Base-by-base conservation (phyloP, 2,888 invertebrate species). In the Cylloceria caligata region DNA sequence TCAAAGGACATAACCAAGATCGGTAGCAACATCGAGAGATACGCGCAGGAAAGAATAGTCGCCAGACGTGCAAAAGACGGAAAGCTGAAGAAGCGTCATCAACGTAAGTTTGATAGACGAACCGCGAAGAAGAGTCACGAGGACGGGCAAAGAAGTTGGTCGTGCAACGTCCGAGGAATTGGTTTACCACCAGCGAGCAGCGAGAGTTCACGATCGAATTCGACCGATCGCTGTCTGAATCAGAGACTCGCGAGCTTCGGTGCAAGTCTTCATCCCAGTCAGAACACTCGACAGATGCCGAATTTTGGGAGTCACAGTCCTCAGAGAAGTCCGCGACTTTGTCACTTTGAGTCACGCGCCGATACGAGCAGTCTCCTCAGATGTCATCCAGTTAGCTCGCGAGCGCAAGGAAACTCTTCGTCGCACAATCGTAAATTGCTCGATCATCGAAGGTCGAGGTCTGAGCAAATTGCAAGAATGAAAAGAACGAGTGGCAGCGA, bases 231-330 rank as follows among this genome's bases (percentile, higher is more conserved):
- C 2, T 89, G 91, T 36, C 55, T 88, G 3, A 91, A 92, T 68
- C 88, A 90, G 0, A 84, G 92, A 52, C 78, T 92, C 49, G 84
- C 88, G 6, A 89, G 85, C 45, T 90, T 92, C 36, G 91, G 92
- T 0, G 89, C 91, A 2, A 91, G 91, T 45, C 75, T 93, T 34
- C 92, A 92, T 83, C 92, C 92, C 52, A 92, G 90, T 84, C 91
- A 92, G 71, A 92, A 90, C 69, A 92, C 91, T 0, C 83, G 92
- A 64, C 92, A 91, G 72, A 91, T 92, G 90, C 92, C 92, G 2
- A 92, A 90, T 62, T 92, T 92, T 21, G 91, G 92, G 0, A 90
- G 90, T 55, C 90, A 88, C 80, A 92, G 92, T 84, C 92, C 92
- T 0, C 91, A 89, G 64, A 86, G 89, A 36, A 92, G 91, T 80